A percentile compares a stretch with the other conserved stretches of the same genome.
phyloP scores from a whole-genome alignment of 2,797 vertebrate genomes.

The Microctenopoma steveboyesi region DNA sequence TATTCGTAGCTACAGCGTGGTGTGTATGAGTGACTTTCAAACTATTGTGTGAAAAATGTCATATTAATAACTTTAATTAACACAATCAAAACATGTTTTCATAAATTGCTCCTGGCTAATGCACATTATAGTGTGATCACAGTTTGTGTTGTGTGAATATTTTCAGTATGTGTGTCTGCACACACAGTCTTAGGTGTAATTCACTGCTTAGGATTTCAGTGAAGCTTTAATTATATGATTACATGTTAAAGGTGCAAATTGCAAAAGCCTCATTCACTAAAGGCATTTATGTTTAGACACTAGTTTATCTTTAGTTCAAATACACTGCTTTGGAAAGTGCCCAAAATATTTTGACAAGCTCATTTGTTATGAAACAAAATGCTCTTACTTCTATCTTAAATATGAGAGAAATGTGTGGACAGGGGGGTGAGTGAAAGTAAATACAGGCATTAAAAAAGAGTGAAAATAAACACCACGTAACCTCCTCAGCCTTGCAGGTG shows the following conservation, averaged over 20 bases:
- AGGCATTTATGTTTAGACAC: not conserved
- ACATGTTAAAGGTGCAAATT: not conserved
- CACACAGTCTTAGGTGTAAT: slow-evolving; percentile 7
- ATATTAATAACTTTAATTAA: slow-evolving; percentile 11
- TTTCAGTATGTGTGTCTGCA: not conserved
- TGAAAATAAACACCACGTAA: slow-evolving; percentile 9
- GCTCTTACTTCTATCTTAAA: not conserved
- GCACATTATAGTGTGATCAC: slow-evolving; percentile 15
- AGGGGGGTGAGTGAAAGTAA: not conserved
- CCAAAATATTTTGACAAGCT: not conserved
- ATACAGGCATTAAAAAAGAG: too few species aligned
- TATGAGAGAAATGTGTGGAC: not conserved
- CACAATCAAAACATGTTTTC: slow-evolving; percentile 38
- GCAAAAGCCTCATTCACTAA: not conserved
- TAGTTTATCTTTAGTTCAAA: not conserved
- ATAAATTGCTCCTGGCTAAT: slow-evolving; percentile 15
- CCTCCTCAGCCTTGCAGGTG: not conserved
- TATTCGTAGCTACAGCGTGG: not conserved
- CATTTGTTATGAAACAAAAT: slow-evolving; percentile 5
- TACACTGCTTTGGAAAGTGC: not conserved
- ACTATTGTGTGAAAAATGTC: slow-evolving; percentile 10
- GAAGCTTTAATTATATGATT: slow-evolving; percentile 24
- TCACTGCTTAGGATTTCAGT: not conserved
- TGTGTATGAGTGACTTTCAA: not conserved
- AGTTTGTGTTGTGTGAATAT: slow-evolving; percentile 19